Evolutionary conservation across 2,888 invertebrate species (phyloP).

Genomic region (Odontocerum albicorne): DNA sequence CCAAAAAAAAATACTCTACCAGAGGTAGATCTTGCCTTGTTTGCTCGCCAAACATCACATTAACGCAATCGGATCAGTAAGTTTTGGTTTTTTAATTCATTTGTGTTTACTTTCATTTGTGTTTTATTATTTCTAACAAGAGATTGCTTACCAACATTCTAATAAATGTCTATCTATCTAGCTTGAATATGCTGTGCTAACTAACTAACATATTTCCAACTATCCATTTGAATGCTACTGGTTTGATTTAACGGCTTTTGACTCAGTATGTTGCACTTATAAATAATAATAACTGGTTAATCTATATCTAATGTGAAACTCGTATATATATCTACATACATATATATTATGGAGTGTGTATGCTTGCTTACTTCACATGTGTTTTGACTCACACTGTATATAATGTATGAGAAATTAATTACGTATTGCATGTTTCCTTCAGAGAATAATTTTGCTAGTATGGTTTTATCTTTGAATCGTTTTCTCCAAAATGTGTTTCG

Average conservation of each 20-base stretch:
- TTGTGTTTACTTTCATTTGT: constrained; percentile 33
- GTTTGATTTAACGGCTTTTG: background rate
- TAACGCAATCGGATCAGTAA: constrained; percentile 34
- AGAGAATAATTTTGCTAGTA: too few relatives aligned
- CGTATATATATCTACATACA: too few relatives aligned
- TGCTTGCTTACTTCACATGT: too few relatives aligned
- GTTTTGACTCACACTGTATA: too few relatives aligned
- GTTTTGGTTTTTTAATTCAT: constrained; percentile 40
- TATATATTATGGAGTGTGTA: too few relatives aligned
- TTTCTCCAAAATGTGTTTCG: too few relatives aligned
- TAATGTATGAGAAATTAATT: too few relatives aligned
- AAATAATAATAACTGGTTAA: constrained; percentile 4
- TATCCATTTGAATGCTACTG: constrained; percentile 11
- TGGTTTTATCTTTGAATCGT: too few relatives aligned
- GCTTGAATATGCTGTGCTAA: constrained; percentile 33
- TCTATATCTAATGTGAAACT: too few relatives aligned
- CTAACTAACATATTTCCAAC: constrained; percentile 7
- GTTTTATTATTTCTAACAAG: constrained; percentile 11
- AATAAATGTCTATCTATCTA: constrained; percentile 8
- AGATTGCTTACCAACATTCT: constrained; percentile 7
- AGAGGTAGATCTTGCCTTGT: constrained; percentile 17
- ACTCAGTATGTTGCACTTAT: constrained; percentile 1
- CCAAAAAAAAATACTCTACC: constrained; percentile 6
- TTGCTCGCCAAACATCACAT: constrained; percentile 32
- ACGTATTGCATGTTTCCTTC: too few relatives aligned